Evolutionary conservation across 1,140 invertebrate genomes (phyloP).

Genomic region (Panulirus ornatus): DNA sequence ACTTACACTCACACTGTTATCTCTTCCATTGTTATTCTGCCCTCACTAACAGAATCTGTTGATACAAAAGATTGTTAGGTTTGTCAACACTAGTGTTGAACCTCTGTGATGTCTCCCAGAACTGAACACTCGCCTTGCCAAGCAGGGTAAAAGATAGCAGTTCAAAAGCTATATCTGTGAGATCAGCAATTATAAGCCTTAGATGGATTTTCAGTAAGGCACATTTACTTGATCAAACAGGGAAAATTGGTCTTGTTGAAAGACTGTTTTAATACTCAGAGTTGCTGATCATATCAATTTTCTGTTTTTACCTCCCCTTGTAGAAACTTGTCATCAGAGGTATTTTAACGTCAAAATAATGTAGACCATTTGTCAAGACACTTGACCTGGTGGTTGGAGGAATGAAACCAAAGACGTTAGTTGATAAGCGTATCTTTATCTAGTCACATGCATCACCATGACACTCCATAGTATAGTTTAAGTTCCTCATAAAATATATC

Average conservation of each 20-base stretch:
- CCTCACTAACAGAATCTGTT: slow-evolving; percentile 13
- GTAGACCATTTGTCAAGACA: slow-evolving; percentile 1
- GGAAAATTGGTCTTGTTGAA: slow-evolving; percentile 49
- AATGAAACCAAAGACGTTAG: slow-evolving; percentile 70
- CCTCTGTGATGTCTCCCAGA: slow-evolving; percentile 55
- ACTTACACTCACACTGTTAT: slow-evolving; percentile 7
- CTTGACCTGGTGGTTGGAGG: slow-evolving; percentile 43
- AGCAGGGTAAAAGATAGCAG: slow-evolving; percentile 33
- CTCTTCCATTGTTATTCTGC: slow-evolving; percentile 17
- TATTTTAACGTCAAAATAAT: slow-evolving; percentile 4
- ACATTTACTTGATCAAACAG: slow-evolving; percentile 38
- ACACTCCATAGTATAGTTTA: slow-evolving; percentile 65
- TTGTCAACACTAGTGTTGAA: slow-evolving; percentile 35
- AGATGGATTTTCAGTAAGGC: slow-evolving; percentile 58
- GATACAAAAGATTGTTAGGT: slow-evolving; percentile 17
- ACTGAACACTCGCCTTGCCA: slow-evolving; percentile 25
- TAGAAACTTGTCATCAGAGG: slow-evolving; percentile 62
- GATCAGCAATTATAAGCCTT: slow-evolving; percentile 41
- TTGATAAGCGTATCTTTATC: slow-evolving; percentile 70
- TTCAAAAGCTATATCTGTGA: slow-evolving; percentile 33
- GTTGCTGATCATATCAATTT: slow-evolving; percentile 33
- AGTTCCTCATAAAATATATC: slow-evolving; percentile 57
- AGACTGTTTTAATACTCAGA: slow-evolving; percentile 39
- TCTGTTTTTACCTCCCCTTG: slow-evolving; percentile 19
- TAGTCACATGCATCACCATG: slow-evolving; percentile 71